phyloP scores from a whole-genome alignment of 2,888 invertebrate species.

The Dicranocentrus wangi region DNA sequence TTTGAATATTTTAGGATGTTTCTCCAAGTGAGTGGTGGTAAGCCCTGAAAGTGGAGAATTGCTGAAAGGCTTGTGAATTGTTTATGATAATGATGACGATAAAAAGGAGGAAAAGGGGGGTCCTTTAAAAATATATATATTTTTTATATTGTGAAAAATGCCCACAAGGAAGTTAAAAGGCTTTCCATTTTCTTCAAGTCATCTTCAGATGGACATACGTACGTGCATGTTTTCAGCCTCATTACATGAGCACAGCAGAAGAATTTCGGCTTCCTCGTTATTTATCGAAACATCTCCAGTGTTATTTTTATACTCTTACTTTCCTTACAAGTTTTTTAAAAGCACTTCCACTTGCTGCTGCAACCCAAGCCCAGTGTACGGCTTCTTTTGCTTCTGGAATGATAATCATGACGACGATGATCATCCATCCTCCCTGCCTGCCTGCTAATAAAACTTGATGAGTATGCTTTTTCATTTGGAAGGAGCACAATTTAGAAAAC shows the following conservation, averaged over 20 bases:
- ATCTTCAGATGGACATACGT: neutral
- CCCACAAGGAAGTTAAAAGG: neutral
- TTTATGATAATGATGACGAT: conserved; percentile 36
- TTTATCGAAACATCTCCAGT: neutral
- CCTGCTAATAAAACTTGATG: conserved; percentile 2
- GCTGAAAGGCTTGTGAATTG: conserved; percentile 47
- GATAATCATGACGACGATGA: neutral
- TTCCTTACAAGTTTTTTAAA: neutral
- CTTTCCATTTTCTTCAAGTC: neutral
- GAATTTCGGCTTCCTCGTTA: conserved; percentile 27
- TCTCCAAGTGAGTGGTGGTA: neutral
- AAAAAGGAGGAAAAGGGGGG: neutral
- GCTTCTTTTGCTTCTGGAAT: neutral
- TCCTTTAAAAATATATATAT: conserved; percentile 1
- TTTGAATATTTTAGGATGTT: conserved; percentile 2
- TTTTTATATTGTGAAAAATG: neutral
- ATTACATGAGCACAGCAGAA: neutral
- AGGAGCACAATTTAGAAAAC: no score
- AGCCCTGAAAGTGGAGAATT: conserved; percentile 39
- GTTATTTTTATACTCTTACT: conserved; percentile 35
- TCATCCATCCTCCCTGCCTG: no score
- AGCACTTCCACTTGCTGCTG: neutral
- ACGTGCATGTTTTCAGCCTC: no score
- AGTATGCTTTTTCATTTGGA: neutral
- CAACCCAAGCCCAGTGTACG: no score